Base-by-base conservation (phyloP, 2,797 vertebrate species). In the Gephyroberyx darwinii region DNA sequence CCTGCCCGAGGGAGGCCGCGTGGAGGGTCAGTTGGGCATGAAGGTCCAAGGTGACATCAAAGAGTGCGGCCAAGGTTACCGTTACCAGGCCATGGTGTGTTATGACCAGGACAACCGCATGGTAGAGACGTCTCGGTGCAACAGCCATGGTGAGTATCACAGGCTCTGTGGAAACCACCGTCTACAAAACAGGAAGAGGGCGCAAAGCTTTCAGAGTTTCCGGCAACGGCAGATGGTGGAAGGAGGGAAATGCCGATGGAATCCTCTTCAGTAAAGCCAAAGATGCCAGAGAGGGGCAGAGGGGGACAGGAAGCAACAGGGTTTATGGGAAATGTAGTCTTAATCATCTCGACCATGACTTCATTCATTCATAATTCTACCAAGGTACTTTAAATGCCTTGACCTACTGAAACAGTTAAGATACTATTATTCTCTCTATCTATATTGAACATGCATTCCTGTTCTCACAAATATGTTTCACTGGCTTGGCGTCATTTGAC, bases 31-130 rank as follows among this genome's bases (percentile, higher is more conserved):
- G 7, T 85, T 96, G 85, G 96, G 95, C 57, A 93, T 95, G 95
- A 98, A 96, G 82, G 93, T 95, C 0, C 96, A 95, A 87, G 97
- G 96, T 20, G 97, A 99, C 31, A 77, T 94, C 79, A 98, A 96
- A 84, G 98, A 99, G 37, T 99, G 98, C 8, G 98, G 97, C 12
- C 96, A 97, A 88, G 98, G 98, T 1, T 96, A 99, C 71, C 96
- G 97, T 8, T 98, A 96, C 91, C 98, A 99, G 88, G 95, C 98
- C 62, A 96, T 96, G 96, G 97, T 95, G 0, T 99, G 98, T 89
- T 98, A 99, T 0, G 96, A 99, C 90, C 98, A 99, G 77, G 96
- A 98, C 67, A 95, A 91, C 74, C 92, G 96, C 6, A 95, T 99
- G 0, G 97, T 99, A 86, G 96, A 98, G 91, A 97, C 96, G 0